phyloP scores from a whole-genome alignment of 2,113 vertebrate species.

The Megalops atlanticus region DNA sequence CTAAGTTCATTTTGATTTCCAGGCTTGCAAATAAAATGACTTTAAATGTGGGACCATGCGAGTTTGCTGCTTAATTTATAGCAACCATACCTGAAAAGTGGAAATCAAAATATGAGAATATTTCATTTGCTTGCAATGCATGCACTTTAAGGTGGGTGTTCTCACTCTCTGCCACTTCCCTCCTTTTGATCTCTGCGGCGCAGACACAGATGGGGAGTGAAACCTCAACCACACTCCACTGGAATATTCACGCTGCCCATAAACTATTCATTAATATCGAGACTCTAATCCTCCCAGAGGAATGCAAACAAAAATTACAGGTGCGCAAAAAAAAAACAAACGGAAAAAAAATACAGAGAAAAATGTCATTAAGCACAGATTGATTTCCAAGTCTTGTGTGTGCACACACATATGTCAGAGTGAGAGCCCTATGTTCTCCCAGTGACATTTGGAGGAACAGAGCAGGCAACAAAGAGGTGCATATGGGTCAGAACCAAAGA shows the following conservation, averaged over 20 bases:
- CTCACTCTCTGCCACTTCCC: conserved; percentile 14
- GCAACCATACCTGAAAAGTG: background rate
- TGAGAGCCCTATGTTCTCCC: no score
- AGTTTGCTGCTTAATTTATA: background rate
- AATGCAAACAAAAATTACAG: background rate
- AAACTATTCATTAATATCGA: conserved; percentile 33
- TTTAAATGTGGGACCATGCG: no score
- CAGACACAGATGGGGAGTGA: background rate
- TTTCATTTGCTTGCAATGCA: conserved; percentile 34
- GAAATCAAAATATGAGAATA: conserved; percentile 30
- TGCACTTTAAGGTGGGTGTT: conserved; percentile 15
- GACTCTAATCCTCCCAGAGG: background rate
- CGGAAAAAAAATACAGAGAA: background rate
- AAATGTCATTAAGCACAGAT: background rate
- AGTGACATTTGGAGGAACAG: no score
- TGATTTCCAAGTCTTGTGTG: no score
- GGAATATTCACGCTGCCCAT: conserved; percentile 34
- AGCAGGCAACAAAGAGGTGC: no score
- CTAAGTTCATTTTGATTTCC: no score
- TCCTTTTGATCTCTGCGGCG: conserved; percentile 33
- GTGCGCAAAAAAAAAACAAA: background rate
- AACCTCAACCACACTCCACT: background rate
- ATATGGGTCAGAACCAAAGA: no score
- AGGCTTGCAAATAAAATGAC: no score
- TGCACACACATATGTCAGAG: no score